Evolutionary conservation across 1,140 invertebrate species (phyloP).

Genomic region (Drosophila miranda): DNA sequence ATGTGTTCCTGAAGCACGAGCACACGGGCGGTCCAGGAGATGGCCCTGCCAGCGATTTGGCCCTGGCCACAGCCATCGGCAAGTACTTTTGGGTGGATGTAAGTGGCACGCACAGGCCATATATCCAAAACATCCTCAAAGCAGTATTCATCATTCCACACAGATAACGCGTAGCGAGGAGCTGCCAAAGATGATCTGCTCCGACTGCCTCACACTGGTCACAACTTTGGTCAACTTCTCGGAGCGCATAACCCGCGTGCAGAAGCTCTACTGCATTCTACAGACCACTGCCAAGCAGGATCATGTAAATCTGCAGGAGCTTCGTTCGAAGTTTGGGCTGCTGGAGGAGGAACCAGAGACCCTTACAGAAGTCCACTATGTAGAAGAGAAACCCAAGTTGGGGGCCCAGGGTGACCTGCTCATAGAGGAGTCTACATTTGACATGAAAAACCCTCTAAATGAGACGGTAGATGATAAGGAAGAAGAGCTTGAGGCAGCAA

Average conservation of each 20-base stretch:
- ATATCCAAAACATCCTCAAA: no score
- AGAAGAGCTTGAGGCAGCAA: not conserved
- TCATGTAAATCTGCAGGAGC: conserved; percentile 40
- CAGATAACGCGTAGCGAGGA: conserved; percentile 61
- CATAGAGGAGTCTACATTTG: conserved; percentile 42
- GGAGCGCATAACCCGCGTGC: conserved; percentile 63
- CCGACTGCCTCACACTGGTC: conserved; percentile 63
- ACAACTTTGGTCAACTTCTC: conserved; percentile 68
- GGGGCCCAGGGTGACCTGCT: conserved; percentile 21
- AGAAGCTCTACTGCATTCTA: conserved; percentile 61
- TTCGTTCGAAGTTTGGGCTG: conserved; percentile 47
- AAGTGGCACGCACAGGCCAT: conserved; percentile 11
- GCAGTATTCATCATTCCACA: not conserved
- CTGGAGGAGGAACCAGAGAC: conserved; percentile 49
- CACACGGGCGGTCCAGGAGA: conserved; percentile 6
- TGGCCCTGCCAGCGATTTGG: conserved; percentile 25
- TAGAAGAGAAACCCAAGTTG: conserved; percentile 62
- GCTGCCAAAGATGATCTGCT: conserved; percentile 66
- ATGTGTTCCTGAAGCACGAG: conserved; percentile 67
- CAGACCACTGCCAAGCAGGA: conserved; percentile 31
- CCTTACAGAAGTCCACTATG: conserved; percentile 60
- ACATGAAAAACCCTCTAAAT: conserved; percentile 62
- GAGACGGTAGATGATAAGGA: conserved; percentile 10
- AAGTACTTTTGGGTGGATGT: conserved; percentile 77
- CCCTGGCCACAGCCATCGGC: conserved; percentile 61